Evolutionary conservation across 2,888 invertebrate species (phyloP).

Genomic region (Eupeodes luniger): DNA sequence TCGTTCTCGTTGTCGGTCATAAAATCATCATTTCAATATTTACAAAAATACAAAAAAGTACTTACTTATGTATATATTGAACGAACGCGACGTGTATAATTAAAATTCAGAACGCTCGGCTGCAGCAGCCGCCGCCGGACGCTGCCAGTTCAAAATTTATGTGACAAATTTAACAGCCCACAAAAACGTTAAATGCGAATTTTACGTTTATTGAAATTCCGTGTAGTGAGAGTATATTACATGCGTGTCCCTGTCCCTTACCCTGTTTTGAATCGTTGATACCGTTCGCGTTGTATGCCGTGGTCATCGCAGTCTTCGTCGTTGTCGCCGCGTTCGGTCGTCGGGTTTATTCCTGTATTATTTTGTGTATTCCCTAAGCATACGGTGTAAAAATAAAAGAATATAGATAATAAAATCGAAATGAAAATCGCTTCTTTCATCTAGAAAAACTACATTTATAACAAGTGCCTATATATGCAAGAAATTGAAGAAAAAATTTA

Average conservation of each 20-base stretch:
- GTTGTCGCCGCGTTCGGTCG: not conserved
- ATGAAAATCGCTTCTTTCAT: constrained; percentile 41
- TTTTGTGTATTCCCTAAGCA: constrained; percentile 15
- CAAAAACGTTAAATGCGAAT: constrained; percentile 69
- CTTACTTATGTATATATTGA: not conserved
- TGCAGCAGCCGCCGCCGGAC: constrained; percentile 30
- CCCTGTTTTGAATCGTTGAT: too few relatives aligned
- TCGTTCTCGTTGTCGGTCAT: constrained; percentile 44
- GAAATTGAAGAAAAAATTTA: constrained; percentile 41
- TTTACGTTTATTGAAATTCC: constrained; percentile 71
- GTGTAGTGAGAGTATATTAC: constrained; percentile 37
- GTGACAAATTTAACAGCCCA: constrained; percentile 71
- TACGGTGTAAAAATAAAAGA: constrained; percentile 43
- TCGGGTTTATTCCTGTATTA: not conserved
- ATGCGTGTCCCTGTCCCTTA: constrained; percentile 31
- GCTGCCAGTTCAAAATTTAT: constrained; percentile 51
- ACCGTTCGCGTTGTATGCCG: too few relatives aligned
- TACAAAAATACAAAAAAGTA: constrained; percentile 1
- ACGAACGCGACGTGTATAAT: constrained; percentile 43
- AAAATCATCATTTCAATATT: constrained; percentile 53
- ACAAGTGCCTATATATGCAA: constrained; percentile 54
- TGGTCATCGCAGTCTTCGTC: constrained; percentile 3
- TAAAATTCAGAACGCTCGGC: constrained; percentile 65
- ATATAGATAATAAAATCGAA: constrained; percentile 46
- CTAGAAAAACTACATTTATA: constrained; percentile 22